A percentile compares a stretch with the other conserved stretches of the same genome.
Evolutionary conservation across 2,113 vertebrate genomes (phyloP).

Genomic region (Tetrax tetrax): DNA sequence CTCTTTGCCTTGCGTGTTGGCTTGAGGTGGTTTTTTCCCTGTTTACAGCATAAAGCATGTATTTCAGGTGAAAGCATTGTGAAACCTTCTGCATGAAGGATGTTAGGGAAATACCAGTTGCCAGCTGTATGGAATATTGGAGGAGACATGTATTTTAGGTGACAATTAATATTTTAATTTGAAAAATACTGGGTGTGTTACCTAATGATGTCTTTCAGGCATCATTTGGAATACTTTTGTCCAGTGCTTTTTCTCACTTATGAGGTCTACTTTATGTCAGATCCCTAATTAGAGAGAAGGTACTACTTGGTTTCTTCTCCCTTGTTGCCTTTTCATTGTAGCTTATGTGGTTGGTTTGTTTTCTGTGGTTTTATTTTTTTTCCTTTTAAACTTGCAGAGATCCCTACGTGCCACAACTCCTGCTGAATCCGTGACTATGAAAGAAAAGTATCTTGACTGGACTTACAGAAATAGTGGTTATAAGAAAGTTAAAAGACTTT

Average conservation of each 20-base stretch:
- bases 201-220: neutral
- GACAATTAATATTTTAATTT: neutral
- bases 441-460: conserved; percentile 91
- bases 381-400: conserved; percentile 74
- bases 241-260: neutral
- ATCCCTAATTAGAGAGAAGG: neutral
- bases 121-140: neutral
- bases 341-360: neutral
- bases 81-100: neutral
- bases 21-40: neutral
- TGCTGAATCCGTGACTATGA: conserved; percentile 81
- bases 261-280: neutral
- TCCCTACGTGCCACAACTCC: conserved; percentile 76
- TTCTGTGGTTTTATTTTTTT: neutral
- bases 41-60: rapidly evolving
- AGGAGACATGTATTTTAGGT: neutral
- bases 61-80: neutral
- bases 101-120: neutral
- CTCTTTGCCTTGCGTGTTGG: neutral
- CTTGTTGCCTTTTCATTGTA: neutral
- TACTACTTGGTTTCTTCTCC: neutral
- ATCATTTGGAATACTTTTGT: neutral
- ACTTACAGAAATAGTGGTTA: conserved; percentile 84
- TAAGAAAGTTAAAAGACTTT: conserved; percentile 86
- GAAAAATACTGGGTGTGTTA: neutral